phyloP scores from a whole-genome alignment of 2,888 invertebrate species.

The Biston stratarius region DNA sequence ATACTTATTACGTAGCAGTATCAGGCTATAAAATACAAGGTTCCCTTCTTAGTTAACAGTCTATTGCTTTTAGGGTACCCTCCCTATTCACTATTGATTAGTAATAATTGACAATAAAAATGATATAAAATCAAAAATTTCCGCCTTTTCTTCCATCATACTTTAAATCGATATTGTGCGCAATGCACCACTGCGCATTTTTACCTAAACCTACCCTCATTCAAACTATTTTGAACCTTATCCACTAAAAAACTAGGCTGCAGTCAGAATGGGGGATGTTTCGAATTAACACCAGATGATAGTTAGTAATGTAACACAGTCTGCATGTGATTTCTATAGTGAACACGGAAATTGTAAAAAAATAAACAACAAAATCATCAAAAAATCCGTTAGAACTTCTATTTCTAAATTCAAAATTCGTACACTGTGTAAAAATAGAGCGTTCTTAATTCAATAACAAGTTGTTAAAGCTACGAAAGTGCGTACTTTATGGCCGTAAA shows the following conservation, averaged over 20 bases:
- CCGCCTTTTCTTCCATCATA: conserved; percentile 77
- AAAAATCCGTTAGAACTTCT: not conserved
- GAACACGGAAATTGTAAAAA: conserved; percentile 51
- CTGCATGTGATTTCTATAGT: conserved; percentile 66
- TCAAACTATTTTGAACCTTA: conserved; percentile 50
- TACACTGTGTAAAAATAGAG: conserved; percentile 2
- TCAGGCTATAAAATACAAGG: not conserved
- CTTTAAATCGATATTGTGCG: conserved; percentile 83
- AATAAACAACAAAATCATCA: conserved; percentile 1
- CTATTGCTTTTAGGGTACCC: conserved; percentile 11
- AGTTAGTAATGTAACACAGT: conserved; percentile 74
- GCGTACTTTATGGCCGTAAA: conserved; percentile 8
- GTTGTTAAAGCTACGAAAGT: conserved; percentile 18
- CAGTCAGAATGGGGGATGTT: conserved; percentile 32
- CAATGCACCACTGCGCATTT: conserved; percentile 83
- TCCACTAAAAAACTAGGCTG: not conserved
- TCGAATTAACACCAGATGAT: conserved; percentile 67
- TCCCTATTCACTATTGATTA: conserved; percentile 25
- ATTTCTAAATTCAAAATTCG: conserved; percentile 25
- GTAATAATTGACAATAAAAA: conserved; percentile 34
- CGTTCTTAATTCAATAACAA: conserved; percentile 35
- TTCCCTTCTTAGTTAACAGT: conserved; percentile 7
- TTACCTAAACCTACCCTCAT: conserved; percentile 56
- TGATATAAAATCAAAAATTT: conserved; percentile 62
- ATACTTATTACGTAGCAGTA: not conserved